Base-by-base conservation (phyloP, 2,888 invertebrate species). In the Calliopum simillimum region DNA sequence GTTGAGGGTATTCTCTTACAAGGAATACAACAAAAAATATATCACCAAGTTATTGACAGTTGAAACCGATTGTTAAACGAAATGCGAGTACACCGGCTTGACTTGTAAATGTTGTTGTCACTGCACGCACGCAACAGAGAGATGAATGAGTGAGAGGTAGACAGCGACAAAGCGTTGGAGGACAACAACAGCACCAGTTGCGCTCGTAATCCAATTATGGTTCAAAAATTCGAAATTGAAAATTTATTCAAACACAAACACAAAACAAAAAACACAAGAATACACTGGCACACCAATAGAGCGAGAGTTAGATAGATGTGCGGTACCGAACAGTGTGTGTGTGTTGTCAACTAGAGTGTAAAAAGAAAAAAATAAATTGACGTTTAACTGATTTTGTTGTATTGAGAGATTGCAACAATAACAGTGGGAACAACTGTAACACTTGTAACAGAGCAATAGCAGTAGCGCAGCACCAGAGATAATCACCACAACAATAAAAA, bases 1-100 rank as follows among this genome's bases (percentile, higher is more conserved):
- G 63, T 23, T 47, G 13, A 3, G 16, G 25, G 16, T 16, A 12
- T 16, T 77, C 76, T 77, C 76, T 77, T 72, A 74, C 75, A 74
- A 72, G 66, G 44, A 63, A 55, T 65, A 71, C 49, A 64, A 65
- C 61, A 63, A 58, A 62, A 61, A 69, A 72, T 44, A 55, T 51
- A 46, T 55, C 66, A 41, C 74, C 68, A 74, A 68, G 63, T 65
- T 73, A 21, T 59, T 69, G 44, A 44, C 44, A 19, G 71, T 64
- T 49, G 67, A 66, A 68, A 59, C 51, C 46, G 63, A 43, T 47
- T 62, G 46, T 43, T 33, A 46, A 25, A 56, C 65, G 33, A 33
- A 33, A 33, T 33, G 8, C 8, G 33, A 33, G 8, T 33, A 33
- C n/a, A n/a, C 33, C 33, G 33, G 2, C 33, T 33, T 33, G 33